phyloP scores from a whole-genome alignment of 2,797 vertebrate species.

The Hipposideros larvatus region DNA sequence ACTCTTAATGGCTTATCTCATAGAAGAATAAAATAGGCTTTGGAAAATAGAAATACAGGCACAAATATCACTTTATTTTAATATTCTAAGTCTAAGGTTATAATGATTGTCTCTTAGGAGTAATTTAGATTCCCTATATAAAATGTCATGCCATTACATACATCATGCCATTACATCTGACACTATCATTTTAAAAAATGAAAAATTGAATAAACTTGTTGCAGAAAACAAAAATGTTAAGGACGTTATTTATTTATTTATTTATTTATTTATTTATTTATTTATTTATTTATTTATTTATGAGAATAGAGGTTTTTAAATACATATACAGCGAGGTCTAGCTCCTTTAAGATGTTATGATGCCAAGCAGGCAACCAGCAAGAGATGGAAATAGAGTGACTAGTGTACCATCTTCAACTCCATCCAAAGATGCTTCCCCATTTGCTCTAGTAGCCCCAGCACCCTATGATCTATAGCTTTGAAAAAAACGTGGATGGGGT shows the following conservation, averaged over 20 bases:
- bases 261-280: no score
- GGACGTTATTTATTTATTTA: background rate
- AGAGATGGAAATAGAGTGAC: background rate
- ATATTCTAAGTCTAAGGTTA: background rate
- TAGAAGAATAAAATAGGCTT: background rate
- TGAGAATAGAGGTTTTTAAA: background rate
- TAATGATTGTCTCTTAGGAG: background rate
- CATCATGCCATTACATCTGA: background rate
- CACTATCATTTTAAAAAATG: background rate
- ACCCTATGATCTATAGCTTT: background rate
- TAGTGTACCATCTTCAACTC: background rate
- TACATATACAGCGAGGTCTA: background rate
- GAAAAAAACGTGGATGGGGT: fast-evolving
- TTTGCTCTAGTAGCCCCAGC: fast-evolving
- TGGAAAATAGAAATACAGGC: background rate
- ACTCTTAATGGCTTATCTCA: background rate
- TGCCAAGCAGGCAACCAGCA: background rate
- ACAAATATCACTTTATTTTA: background rate
- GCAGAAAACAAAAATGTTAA: background rate
- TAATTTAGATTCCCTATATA: background rate
- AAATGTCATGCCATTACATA: background rate
- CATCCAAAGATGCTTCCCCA: fast-evolving
- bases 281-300: background rate
- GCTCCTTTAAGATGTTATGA: background rate
- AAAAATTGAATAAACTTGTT: background rate